Evolutionary conservation across 2,113 vertebrate genomes (phyloP).

Genomic region (Poeciliopsis turrubarensis): DNA sequence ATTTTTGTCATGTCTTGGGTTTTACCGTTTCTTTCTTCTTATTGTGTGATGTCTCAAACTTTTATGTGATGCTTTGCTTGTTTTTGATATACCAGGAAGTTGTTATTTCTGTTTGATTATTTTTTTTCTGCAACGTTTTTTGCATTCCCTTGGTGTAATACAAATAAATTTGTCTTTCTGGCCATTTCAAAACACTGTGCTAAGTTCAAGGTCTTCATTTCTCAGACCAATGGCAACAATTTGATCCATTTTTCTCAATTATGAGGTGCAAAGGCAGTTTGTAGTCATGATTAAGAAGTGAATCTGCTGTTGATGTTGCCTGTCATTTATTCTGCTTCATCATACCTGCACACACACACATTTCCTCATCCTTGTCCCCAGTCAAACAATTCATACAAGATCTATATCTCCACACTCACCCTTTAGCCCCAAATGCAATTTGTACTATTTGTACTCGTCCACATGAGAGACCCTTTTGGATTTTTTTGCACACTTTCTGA

Average conservation of each 20-base stretch:
- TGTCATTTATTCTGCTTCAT: constrained; percentile 61
- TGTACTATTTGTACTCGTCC: constrained; percentile 35
- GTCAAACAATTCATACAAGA: constrained; percentile 37
- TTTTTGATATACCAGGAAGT: too few relatives aligned
- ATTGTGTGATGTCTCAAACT: too few relatives aligned
- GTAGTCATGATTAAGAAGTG: constrained; percentile 75
- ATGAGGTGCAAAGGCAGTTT: constrained; percentile 63
- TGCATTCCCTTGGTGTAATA: too few relatives aligned
- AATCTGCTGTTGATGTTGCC: constrained; percentile 58
- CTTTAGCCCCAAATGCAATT: constrained; percentile 45
- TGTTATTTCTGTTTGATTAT: too few relatives aligned
- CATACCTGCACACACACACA: constrained; percentile 19
- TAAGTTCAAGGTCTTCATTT: constrained; percentile 47
- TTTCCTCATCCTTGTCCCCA: not conserved
- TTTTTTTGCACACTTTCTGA: constrained; percentile 7
- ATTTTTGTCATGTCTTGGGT: too few relatives aligned
- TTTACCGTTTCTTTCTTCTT: too few relatives aligned
- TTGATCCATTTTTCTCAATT: constrained; percentile 70
- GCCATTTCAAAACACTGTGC: constrained; percentile 54
- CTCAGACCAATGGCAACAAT: constrained; percentile 57
- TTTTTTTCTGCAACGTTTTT: too few relatives aligned
- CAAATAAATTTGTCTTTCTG: not conserved
- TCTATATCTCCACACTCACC: constrained; percentile 53
- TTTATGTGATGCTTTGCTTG: too few relatives aligned
- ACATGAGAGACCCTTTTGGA: constrained; percentile 3